Conservation (phyloP, 2,888 invertebrate genomes). For the Calliopum simillimum region DNA sequence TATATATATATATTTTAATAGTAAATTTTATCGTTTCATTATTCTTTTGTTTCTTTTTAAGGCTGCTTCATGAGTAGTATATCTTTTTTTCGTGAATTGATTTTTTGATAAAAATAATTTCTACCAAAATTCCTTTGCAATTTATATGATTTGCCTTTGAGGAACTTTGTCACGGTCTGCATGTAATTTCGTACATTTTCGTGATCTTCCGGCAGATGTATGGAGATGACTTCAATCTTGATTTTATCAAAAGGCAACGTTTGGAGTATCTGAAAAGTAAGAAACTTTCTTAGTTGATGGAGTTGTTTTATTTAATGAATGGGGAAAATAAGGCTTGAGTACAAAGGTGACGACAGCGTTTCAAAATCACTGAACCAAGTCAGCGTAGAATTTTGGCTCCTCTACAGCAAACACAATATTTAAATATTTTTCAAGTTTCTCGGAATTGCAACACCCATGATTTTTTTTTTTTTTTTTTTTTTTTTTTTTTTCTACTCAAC, state of each 20-base stretch:
- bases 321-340: no score
- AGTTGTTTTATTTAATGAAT: no score
- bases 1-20: conserved; percentile 32
- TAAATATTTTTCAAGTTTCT: no score
- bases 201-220: conserved; percentile 65
- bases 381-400: no score
- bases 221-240: conserved; percentile 66
- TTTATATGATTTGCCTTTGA: conserved; percentile 65
- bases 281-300: no score
- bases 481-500: no score
- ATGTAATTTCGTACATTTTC: conserved; percentile 61
- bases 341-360: no score
- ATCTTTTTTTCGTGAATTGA: conserved; percentile 63
- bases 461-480: no score
- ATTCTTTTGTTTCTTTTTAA: conserved; percentile 41
- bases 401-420: no score
- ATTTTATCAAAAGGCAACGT: conserved; percentile 66
- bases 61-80: conserved; percentile 56
- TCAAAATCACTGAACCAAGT: no score
- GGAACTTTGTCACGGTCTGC: conserved; percentile 65
- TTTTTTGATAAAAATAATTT: conserved; percentile 66
- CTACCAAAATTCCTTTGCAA: conserved; percentile 64
- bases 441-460: no score
- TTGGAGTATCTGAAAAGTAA: conserved; percentile 61
- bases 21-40: conserved; percentile 6